These are phyloP conservation scores for Gopherus flavomarginatus DNA, from an alignment of 2,113 vertebrate genomes.

Conservation along the genomic window DNA sequence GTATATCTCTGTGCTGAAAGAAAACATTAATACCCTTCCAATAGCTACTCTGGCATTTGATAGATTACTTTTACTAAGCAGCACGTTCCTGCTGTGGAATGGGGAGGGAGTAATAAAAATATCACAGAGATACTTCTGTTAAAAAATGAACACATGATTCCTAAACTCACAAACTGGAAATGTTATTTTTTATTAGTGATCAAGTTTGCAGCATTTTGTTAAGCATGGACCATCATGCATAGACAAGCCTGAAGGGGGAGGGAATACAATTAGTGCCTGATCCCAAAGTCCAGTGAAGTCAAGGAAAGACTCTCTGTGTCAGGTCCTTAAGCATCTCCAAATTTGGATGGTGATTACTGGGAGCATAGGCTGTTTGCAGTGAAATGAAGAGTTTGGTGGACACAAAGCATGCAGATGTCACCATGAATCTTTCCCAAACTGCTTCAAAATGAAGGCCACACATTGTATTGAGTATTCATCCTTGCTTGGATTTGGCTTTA, in stretches of 20 bases:
- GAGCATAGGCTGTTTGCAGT: background rate
- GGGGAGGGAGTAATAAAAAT: background rate
- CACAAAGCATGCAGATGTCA: background rate
- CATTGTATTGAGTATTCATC: accelerated
- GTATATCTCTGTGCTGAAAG: background rate
- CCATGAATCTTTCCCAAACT: background rate
- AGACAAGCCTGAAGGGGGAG: background rate
- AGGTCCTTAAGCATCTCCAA: background rate
- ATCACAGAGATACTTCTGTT: background rate
- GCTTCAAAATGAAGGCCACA: accelerated
- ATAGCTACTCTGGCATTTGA: background rate
- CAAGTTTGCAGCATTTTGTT: accelerated
- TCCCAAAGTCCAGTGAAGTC: background rate
- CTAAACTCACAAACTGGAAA: background rate
- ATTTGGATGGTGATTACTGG: background rate
- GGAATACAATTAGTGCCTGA: background rate
- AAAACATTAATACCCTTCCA: background rate
- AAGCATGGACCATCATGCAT: background rate
- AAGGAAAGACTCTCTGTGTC: background rate
- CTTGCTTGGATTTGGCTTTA: background rate
- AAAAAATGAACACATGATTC: background rate
- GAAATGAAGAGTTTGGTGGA: background rate
- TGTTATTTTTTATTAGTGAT: background rate
- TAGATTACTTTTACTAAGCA: background rate
- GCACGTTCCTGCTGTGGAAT: background rate